A percentile compares a stretch with the other conserved stretches of the same genome.
Evolutionary conservation across 2,113 vertebrate genomes (phyloP).

Genomic region (Myodes glareolus): DNA sequence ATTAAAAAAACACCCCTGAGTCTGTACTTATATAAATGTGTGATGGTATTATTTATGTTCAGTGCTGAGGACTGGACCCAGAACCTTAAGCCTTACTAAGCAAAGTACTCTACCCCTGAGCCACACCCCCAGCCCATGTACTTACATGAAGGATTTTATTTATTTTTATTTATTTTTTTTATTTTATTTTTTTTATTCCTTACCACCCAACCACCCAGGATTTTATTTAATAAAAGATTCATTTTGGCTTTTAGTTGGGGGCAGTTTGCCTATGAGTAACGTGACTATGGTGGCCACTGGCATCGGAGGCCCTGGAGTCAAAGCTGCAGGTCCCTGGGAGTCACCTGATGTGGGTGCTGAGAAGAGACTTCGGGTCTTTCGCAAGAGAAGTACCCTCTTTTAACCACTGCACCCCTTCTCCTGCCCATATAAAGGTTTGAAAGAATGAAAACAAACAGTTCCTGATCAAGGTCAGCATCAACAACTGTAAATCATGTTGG

Average conservation of each 20-base stretch:
- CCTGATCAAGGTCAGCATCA: background rate
- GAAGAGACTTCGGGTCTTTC: background rate
- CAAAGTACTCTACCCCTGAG: background rate
- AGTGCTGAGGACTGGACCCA: too few relatives aligned
- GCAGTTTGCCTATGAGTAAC: background rate
- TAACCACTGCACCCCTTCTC: background rate
- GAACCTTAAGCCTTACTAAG: background rate
- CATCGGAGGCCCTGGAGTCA: background rate
- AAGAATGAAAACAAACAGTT: background rate
- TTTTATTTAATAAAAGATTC: background rate
- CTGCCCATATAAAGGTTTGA: background rate
- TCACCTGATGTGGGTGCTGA: background rate
- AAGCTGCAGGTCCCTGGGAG: background rate
- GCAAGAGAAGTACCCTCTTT: background rate
- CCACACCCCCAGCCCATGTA: background rate
- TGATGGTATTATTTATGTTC: background rate
- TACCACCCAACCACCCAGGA: too few relatives aligned
- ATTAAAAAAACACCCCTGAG: background rate
- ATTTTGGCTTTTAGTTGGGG: background rate
- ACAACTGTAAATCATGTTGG: background rate
- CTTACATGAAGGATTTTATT: background rate
- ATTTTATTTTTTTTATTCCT: too few relatives aligned
- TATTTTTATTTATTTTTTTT: too few relatives aligned
- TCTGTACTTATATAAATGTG: background rate
- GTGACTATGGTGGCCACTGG: background rate